Evolutionary conservation across 2,888 invertebrate species (phyloP).

Genomic region (Itoplectis maculator): DNA sequence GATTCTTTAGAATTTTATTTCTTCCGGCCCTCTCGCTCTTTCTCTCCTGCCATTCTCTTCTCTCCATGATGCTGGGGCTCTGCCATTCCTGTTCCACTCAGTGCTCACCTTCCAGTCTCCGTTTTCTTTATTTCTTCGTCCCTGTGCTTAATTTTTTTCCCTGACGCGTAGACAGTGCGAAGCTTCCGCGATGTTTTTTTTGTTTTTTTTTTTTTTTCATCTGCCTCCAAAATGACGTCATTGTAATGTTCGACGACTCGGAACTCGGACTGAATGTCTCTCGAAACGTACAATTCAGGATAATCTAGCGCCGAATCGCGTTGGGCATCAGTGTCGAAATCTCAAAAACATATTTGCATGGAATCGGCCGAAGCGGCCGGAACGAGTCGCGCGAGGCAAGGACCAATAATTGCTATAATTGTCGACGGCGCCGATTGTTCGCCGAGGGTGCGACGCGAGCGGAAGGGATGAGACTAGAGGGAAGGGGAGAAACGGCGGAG

Average conservation of each 20-base stretch:
- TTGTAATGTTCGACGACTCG: no score
- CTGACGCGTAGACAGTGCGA: background rate
- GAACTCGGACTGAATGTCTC: no score
- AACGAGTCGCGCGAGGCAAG: constrained; percentile 66
- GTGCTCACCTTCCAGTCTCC: constrained; percentile 35
- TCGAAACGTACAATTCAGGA: background rate
- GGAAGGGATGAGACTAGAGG: constrained; percentile 29
- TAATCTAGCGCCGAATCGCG: background rate
- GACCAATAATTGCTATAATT: constrained; percentile 83
- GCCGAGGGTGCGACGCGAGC: constrained; percentile 59
- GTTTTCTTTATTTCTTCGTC: constrained; percentile 1
- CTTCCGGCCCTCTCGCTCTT: constrained; percentile 76
- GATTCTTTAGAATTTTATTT: constrained; percentile 80
- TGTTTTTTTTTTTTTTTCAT: no score
- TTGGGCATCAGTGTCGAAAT: background rate
- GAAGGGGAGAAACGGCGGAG: constrained; percentile 50
- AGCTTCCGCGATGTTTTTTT: background rate
- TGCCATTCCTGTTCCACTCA: background rate
- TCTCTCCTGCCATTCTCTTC: constrained; percentile 60
- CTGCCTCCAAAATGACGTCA: no score
- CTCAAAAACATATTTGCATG: constrained; percentile 77
- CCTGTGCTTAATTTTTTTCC: background rate
- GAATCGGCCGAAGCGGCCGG: constrained; percentile 75
- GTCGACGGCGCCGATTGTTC: constrained; percentile 80
- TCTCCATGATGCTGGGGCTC: background rate